A percentile compares a stretch with the other conserved stretches of the same genome.
Conservation (phyloP, 2,888 invertebrate species). For the Drosophila dives region DNA sequence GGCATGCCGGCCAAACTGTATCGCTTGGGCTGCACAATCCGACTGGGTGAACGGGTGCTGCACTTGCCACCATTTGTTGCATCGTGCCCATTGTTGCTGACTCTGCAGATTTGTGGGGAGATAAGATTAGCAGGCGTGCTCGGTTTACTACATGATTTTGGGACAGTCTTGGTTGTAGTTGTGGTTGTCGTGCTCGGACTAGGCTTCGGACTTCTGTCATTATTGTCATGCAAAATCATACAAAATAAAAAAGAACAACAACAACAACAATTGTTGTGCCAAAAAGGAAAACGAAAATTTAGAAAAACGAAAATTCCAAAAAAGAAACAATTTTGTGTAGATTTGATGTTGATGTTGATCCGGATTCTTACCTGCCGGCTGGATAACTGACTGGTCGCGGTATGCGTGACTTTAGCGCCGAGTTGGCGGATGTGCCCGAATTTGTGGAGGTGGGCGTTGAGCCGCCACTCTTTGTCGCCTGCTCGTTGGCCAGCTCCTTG, state of each 20-base stretch:
- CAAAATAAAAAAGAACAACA: slow-evolving; percentile 25
- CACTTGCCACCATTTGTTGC: slow-evolving; percentile 63
- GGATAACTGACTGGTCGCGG: slow-evolving; percentile 85
- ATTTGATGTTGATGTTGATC: rapidly evolving
- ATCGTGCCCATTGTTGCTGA: slow-evolving; percentile 73
- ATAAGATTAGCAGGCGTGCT: slow-evolving; percentile 65
- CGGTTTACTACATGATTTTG: slow-evolving; percentile 50
- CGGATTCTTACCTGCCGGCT: slow-evolving; percentile 84
- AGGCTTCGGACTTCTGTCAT: slow-evolving; percentile 63
- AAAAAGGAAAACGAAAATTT: slow-evolving; percentile 53
- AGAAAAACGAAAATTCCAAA: slow-evolving; percentile 36
- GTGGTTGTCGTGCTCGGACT: slow-evolving; percentile 33
- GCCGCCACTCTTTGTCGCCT: slow-evolving; percentile 84
- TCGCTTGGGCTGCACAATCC: slow-evolving; percentile 84
- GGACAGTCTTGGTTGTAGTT: slow-evolving; percentile 62
- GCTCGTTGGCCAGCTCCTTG: slow-evolving; percentile 83
- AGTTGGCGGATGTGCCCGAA: slow-evolving; percentile 60
- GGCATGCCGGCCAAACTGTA: slow-evolving; percentile 77
- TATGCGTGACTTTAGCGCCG: slow-evolving; percentile 83
- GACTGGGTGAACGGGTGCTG: slow-evolving; percentile 83
- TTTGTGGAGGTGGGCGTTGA: slow-evolving; percentile 84
- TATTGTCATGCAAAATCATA: slow-evolving; percentile 53
- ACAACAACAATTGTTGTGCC: background rate
- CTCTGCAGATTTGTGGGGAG: slow-evolving; percentile 81
- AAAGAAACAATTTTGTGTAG: slow-evolving; percentile 21